Percentiles rank a stretch among this genome's conserved stretches.
These are phyloP conservation scores for Pteropus alecto DNA, from an alignment of 2,113 vertebrate species.

Conservation along the genomic window DNA sequence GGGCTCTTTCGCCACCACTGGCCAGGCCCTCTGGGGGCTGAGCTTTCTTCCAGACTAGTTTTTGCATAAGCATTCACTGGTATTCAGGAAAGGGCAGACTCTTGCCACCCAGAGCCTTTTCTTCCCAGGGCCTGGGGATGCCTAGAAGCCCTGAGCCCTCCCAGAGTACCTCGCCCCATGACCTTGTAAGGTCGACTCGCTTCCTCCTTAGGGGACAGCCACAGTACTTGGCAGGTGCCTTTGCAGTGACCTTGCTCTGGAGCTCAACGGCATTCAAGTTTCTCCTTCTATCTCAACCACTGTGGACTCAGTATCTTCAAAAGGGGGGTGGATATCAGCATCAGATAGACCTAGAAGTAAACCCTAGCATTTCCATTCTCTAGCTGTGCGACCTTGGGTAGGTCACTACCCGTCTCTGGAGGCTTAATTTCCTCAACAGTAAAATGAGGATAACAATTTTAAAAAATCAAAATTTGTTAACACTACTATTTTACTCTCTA, in stretches of 20 bases:
- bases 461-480: neutral
- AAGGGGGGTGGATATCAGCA: fast-evolving
- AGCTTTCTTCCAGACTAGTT: neutral
- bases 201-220: neutral
- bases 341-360: neutral
- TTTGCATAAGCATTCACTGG: neutral
- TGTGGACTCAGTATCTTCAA: neutral
- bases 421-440: neutral
- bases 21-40: neutral
- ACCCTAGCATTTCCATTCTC: neutral
- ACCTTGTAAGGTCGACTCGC: neutral
- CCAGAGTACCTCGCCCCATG: neutral
- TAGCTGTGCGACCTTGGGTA: neutral
- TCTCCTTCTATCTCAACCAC: neutral
- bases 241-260: neutral
- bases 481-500: neutral
- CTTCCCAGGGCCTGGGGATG: neutral
- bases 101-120: neutral
- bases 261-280: no score
- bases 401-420: neutral
- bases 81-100: neutral
- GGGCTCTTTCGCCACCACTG: neutral
- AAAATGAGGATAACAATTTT: neutral
- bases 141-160: neutral
- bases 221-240: neutral